These are phyloP conservation scores for Pantherophis alleghaniensis DNA, from an alignment of 2,797 vertebrate species.

Conservation along the genomic window DNA sequence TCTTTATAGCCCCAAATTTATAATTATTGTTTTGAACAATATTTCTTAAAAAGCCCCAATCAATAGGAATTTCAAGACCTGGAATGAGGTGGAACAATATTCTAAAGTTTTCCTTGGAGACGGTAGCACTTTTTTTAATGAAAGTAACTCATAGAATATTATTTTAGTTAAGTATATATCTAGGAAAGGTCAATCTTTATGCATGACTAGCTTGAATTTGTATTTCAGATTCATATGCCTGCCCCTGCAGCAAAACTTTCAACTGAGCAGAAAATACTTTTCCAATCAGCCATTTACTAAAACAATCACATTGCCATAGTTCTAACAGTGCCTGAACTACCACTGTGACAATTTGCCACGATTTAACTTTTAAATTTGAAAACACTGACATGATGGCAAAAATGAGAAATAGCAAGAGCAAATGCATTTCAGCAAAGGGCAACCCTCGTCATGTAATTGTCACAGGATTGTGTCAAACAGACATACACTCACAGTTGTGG, in stretches of 20 bases:
- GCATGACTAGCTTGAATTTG: conserved; percentile 29
- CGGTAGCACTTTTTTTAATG: background rate
- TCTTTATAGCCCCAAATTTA: background rate
- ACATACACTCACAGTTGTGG: background rate
- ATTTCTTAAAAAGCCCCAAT: background rate
- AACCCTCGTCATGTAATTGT: conserved; percentile 31
- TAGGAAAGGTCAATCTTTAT: conserved; percentile 53
- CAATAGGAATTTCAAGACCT: conserved; percentile 9
- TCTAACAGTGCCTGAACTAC: conserved; percentile 52
- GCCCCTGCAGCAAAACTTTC: conserved; percentile 64
- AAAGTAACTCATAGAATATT: conserved; percentile 25
- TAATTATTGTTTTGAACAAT: background rate
- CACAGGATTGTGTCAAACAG: conserved; percentile 13
- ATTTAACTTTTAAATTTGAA: conserved; percentile 64
- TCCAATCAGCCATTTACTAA: conserved; percentile 68
- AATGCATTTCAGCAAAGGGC: conserved; percentile 55
- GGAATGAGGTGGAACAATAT: background rate
- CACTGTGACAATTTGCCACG: conserved; percentile 55
- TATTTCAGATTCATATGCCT: conserved; percentile 54
- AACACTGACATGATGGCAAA: conserved; percentile 42
- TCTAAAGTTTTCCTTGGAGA: background rate
- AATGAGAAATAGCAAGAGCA: conserved; percentile 49
- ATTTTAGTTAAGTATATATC: conserved; percentile 19
- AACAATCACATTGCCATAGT: conserved; percentile 59
- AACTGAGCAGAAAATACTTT: conserved; percentile 70